Base-by-base conservation (phyloP, 2,113 vertebrate species). In the Aptenodytes patagonicus region DNA sequence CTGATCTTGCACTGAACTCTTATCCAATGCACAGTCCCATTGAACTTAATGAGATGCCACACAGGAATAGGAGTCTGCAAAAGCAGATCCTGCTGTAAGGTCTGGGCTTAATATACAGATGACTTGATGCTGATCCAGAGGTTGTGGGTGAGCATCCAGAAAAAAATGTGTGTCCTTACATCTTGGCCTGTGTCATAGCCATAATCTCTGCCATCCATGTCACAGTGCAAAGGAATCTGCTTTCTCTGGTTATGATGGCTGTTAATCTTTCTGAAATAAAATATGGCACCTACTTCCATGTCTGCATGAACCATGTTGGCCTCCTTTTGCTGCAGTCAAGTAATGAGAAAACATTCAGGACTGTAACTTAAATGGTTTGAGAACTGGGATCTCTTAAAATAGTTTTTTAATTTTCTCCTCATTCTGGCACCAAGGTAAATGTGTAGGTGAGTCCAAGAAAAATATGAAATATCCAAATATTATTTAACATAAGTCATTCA, bases 381-480 rank as follows among this genome's bases (percentile, higher is more conserved):
- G 94, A 96, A 78, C 88, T 77, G 75, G 54, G 57, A 93, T 90
- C 42, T 55, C 84, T 93, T 89, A 79, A 94, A 96, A 75, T 77
- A 51, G 42, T 55, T 82, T 89, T 81, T 82, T 29, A n/a, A 90
- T 90, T 95, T 87, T 76, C 65, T 96, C 73, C 47, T 93, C n/a
- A 31, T 96, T 83, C 85, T 97, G 93, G 89, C 95, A 92, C 12
- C 52, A 70, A 87, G 36, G 40, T 75, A 93, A 55, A 90, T 73
- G 36, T 72, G 77, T 83, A 92, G 82, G 70, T 94, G 79, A 95
- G 77, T 96, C 95, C 97, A 97, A 97, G 83, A 95, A 95, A 97
- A 98, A 95, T 68, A 97, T 38, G 79, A 87, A 98, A 93, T 81
- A 95, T 68, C 87, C 81, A 97, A 97, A 97, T 98, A 91, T 96